Base-by-base conservation (phyloP, 2,797 vertebrate genomes). In the Basileuterus tristriatus region DNA sequence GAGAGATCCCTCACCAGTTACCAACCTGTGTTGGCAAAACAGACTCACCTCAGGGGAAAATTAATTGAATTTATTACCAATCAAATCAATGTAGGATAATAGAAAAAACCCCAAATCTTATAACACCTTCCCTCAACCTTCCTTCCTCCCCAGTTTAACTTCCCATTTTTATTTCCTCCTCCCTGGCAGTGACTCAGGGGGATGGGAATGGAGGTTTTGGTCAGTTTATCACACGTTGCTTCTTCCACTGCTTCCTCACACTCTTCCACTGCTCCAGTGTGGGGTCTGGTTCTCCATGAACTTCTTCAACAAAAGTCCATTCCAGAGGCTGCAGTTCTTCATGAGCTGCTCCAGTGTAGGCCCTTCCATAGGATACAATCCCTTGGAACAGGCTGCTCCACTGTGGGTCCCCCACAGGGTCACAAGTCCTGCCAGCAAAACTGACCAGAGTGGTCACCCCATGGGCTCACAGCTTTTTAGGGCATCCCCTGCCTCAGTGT, bases 141-240 rank as follows among this genome's bases (percentile, higher is more conserved):
- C 6, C 16, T 30, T 59, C 12, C 44, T 68, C 41, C 18, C 8
- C 20, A 39, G 11, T 2, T 43, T 49, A 50, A 27, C 29, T 53
- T 53, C 30, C 5, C 5, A 7, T 47, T 77, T 63, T 62, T 27
- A 44, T 21, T 34, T 11, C 18, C 6, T 68, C 10, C 29, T 50
- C 21, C 16, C 12, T 10, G 19, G 14, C 34, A 59, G 34, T 29
- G 46, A 21, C 0, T 0, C 22, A 43, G 27, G 5, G 9, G 17
- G 8, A 5, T 49, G 14, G 15, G 27, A 76, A 26, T n/a, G 32
- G 32, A n/a, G 9, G 24, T 70, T 82, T 69, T n/a, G 26, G 9
- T 37, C 58, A 19, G 16, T 41, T 59, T 15, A 46, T 50, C 26
- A 36, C 24, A 11, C 4, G 3, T 5, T 24, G 13, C n/a, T 46